These are phyloP conservation scores for Siderastrea siderea DNA, from an alignment of 92 coral and sea anemone genomes.

Conservation along the genomic window DNA sequence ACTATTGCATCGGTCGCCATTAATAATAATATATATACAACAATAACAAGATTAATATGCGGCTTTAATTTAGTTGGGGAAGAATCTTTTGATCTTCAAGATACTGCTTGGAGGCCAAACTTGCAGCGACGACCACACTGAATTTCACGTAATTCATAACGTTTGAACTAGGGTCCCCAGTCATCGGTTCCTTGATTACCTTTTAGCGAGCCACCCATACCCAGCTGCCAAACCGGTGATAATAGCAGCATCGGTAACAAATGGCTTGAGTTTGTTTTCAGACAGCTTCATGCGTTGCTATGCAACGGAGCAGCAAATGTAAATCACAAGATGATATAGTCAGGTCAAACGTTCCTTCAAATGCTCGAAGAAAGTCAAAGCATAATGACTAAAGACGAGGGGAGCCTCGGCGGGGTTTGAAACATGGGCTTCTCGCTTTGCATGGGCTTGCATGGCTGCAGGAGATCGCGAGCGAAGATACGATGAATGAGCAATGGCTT, in stretches of 20 bases:
- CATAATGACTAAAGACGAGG: too few relatives aligned
- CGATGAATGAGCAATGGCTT: too few relatives aligned
- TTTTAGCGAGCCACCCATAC: constrained; percentile 35
- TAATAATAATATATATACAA: not conserved
- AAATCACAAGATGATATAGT: too few relatives aligned
- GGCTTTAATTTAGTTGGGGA: not conserved
- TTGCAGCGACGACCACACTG: constrained; percentile 22
- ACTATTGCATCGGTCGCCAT: constrained; percentile 21
- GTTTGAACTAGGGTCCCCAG: constrained; percentile 27
- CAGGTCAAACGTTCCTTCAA: too few relatives aligned
- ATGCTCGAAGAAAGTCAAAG: too few relatives aligned
- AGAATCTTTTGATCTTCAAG: constrained; percentile 26
- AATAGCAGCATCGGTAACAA: constrained; percentile 5
- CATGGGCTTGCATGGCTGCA: too few relatives aligned
- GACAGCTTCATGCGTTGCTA: not conserved
- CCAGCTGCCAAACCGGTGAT: constrained; percentile 14
- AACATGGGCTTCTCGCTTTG: too few relatives aligned
- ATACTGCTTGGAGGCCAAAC: constrained; percentile 15
- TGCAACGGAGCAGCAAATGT: too few relatives aligned
- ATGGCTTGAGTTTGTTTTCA: constrained; percentile 11
- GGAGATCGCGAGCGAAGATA: too few relatives aligned
- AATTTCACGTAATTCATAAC: constrained; percentile 37
- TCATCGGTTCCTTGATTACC: constrained; percentile 28
- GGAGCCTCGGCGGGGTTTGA: too few relatives aligned
- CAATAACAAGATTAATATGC: not conserved